Evolutionary conservation across 2,888 invertebrate genomes (phyloP).

Genomic region (Notocelia uddmanniana): DNA sequence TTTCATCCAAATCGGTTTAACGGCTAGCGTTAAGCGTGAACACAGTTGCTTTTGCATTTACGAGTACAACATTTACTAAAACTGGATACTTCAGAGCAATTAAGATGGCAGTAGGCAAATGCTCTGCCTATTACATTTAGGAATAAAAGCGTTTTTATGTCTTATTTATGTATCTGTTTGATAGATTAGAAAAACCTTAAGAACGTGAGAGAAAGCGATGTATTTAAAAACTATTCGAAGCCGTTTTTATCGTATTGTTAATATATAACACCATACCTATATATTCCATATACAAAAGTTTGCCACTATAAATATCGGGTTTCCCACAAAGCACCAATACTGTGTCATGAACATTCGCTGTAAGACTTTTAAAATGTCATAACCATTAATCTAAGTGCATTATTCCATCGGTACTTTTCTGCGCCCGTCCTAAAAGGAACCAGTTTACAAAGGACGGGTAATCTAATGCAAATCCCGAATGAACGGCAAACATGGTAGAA

Average conservation of each 20-base stretch:
- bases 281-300: neutral
- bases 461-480: conserved; percentile 32
- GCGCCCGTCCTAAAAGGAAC: conserved; percentile 12
- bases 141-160: too few relatives aligned
- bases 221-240: neutral
- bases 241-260: too few relatives aligned
- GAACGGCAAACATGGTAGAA: conserved; percentile 18
- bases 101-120: too few relatives aligned
- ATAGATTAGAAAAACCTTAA: neutral
- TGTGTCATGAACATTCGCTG: neutral
- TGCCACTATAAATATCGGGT: neutral
- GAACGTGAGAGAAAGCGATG: neutral
- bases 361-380: neutral
- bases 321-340: neutral
- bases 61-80: too few relatives aligned
- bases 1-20: too few relatives aligned
- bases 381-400: neutral
- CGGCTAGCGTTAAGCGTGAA: too few relatives aligned
- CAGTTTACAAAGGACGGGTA: conserved; percentile 35
- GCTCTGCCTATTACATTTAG: too few relatives aligned
- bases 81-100: too few relatives aligned
- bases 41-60: too few relatives aligned
- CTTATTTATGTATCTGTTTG: too few relatives aligned
- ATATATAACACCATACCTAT: too few relatives aligned
- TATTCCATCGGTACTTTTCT: neutral